Evolutionary conservation across 30 jellyfish, hydroid and myxozoan species (phyloP), one percentile per base, ranked within the genome.

Genomic region (Aurelia aurita complex sp. Pacific): DNA sequence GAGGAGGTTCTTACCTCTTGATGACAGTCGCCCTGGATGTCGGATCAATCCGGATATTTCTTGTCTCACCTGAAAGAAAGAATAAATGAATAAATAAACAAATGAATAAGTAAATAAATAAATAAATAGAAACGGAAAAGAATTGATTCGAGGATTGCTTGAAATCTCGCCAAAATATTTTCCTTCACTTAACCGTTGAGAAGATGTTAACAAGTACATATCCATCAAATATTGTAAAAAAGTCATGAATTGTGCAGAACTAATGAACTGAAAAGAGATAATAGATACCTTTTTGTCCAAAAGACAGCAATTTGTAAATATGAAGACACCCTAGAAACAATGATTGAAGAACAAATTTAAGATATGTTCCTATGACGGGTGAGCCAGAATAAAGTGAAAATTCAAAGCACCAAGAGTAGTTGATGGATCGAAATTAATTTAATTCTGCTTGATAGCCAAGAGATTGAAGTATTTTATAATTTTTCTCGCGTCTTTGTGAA

Each of bases 251-350:
- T 46, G 2, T 9, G 8, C 57, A 46, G 57, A 0, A 46, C 15
- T 46, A 46, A 5, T 4, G 16, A 46, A 46, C 2, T 5, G 8
- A 43, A 46, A 46, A 7, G 57, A 0, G 6, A 46, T 3, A 19
- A 29, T 16, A 10, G 36, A 38, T 76, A 77, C 87, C 87, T 77
- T 77, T 77, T 63, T 60, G 77, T 77, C 87, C 13, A 77, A 64
- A 9, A 77, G 40, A 23, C 87, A 77, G 55, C 87, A 77, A 18
- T 69, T 59, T 10, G 64, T 61, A 16, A 77, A 61, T 51, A 77
- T 77, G 35, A 77, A 61, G 34, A 77, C 38, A 9, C 87, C 87
- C 87, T 77, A 13, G 12, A 77, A 77, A 19, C 23, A 23, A 15
- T 13, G 38, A 19, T 12, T 16, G 64, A 76, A 52, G 23, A 9